Base-by-base conservation (phyloP, 1,140 invertebrate genomes). In the Heliconius hewitsoni region DNA sequence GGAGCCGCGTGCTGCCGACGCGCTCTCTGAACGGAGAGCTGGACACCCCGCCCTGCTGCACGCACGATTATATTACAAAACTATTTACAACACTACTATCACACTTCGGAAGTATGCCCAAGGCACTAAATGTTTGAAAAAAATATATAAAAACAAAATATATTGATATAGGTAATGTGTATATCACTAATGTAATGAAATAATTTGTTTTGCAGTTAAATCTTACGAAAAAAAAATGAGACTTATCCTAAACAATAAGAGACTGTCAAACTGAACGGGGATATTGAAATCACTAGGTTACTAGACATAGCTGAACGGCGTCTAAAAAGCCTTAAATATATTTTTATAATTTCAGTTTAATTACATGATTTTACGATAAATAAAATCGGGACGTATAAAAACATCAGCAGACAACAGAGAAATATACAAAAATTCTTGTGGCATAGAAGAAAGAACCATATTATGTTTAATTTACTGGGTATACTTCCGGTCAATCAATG, bases 1-100 rank as follows among this genome's bases (percentile, higher is more conserved):
- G 96, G 83, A 98, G 95, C 46, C 97, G 96, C 89, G 98, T 98
- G 95, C 98, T 98, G 89, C 97, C 97, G 71, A 98, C 96, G 81
- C 97, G 96, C 94, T 98, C 98, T 88, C 98, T 95, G 95, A 98
- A 98, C 84, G 97, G 97, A 86, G 97, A 98, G 93, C 96, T 97
- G 83, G 96, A 96, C 77, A 96, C 94, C 86, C 95, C 95, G 92
- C 92, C 90, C 94, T 95, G 95, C 84, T 87, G 88, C 88, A 90
- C 88, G 79, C 82, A 83, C 84, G 77, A 86, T 91, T 88, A 86
- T 82, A 79, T 82, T 50, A 73, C 70, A 75, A 77, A 78, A 80
- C 78, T 78, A 81, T 30, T 27, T 23, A 73, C n/a, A 71, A 39
- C 16, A 27, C 46, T 72, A 73, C 19, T 27, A 57, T 19, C 39